Evolutionary conservation across 2,113 vertebrate species (phyloP), one percentile per base, ranked within the genome.

Genomic region (Scophthalmus maximus): DNA sequence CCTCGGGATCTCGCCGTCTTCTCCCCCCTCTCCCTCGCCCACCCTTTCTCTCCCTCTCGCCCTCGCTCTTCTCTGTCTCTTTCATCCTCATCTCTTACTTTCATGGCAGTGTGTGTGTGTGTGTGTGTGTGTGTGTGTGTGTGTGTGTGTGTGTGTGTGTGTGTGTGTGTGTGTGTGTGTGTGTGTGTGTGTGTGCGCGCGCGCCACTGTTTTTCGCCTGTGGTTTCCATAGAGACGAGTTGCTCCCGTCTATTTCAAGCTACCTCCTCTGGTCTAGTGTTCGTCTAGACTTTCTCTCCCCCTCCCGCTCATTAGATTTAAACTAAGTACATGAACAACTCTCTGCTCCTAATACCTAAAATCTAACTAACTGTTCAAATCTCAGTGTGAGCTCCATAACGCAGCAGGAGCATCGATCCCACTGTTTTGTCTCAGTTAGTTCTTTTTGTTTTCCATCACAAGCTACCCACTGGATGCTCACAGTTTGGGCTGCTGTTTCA

Each of bases 161-260:
- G n/a, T n/a, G n/a, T n/a, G n/a, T n/a, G n/a, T n/a, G n/a, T n/a
- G n/a, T n/a, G n/a, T n/a, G n/a, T n/a, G n/a, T n/a, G n/a, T n/a
- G n/a, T n/a, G n/a, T n/a, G n/a, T n/a, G n/a, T n/a, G n/a, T n/a
- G n/a, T n/a, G n/a, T n/a, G n/a, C n/a, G n/a, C n/a, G n/a, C n/a
- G n/a, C n/a, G 85, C 78, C 81, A 87, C 86, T 87, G 92, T 91
- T 92, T n/a, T 92, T 87, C 5, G 74, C 85, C 83, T 69, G 63
- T 70, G 77, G 94, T 94, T 94, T 91, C 94, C 90, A 94, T 94
- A 91, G 93, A 92, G 92, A 94, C 94, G 76, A 91, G 88, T 66
- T 82, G 86, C 91, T 92, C 86, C 88, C 73, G 47, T 92, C 93
- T 94, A 94, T 93, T 94, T 94, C 75, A 18, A 89, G 91, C 89